Conservation (phyloP, 2,888 invertebrate genomes). For the Agrilus mali region DNA sequence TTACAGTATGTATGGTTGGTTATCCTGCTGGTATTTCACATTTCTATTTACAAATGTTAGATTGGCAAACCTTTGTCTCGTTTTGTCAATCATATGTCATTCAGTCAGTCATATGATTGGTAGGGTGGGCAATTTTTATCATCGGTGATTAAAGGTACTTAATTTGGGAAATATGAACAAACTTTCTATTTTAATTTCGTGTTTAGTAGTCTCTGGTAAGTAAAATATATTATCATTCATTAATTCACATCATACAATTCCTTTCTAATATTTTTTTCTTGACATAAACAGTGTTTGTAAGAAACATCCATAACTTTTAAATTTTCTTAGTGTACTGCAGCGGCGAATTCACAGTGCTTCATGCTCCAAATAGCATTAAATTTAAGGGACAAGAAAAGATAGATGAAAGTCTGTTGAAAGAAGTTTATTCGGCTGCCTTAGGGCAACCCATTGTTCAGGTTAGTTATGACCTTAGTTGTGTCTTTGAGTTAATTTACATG, state of each 20-base stretch:
- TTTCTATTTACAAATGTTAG: too few relatives aligned
- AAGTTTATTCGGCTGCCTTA: constrained; percentile 57
- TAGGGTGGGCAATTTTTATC: too few relatives aligned
- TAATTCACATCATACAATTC: neutral
- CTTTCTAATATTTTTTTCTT: neutral
- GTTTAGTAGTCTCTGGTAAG: too few relatives aligned
- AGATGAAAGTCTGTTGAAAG: constrained; percentile 51
- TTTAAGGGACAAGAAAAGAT: constrained; percentile 54
- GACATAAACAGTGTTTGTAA: too few relatives aligned
- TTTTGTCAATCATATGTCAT: too few relatives aligned
- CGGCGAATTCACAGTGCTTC: constrained; percentile 57
- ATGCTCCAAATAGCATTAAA: constrained; percentile 52
- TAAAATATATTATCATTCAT: too few relatives aligned
- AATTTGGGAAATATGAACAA: neutral
- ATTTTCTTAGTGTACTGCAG: constrained; percentile 39
- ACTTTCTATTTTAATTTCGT: neutral
- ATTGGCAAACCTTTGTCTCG: too few relatives aligned
- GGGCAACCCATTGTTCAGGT: constrained; percentile 64
- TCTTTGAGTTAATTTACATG: constrained; percentile 1
- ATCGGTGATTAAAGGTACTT: neutral
- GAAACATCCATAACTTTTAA: neutral
- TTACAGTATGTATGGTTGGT: constrained; percentile 1
- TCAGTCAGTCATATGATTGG: too few relatives aligned
- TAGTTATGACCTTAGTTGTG: constrained; percentile 8
- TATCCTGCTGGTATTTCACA: constrained; percentile 2